Conservation (phyloP, 2,113 vertebrate species). For the Pleuronectes platessa region DNA sequence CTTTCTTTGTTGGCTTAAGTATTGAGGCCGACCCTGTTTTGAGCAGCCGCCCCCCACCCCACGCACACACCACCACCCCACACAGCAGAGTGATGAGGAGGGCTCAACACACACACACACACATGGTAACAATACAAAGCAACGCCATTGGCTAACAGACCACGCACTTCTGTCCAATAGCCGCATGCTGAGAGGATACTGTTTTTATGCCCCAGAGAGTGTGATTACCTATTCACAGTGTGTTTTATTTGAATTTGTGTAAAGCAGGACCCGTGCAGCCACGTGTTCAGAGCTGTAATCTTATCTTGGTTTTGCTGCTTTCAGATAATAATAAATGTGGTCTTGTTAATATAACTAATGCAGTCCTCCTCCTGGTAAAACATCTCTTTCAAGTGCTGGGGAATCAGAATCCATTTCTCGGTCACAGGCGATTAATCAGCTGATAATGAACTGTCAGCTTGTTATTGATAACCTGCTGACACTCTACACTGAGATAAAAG, state of each 20-base stretch:
- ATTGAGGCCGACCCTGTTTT: slow-evolving; percentile 61
- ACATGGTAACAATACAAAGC: slow-evolving; percentile 68
- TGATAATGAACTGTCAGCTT: slow-evolving; percentile 14
- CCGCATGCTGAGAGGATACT: slow-evolving; percentile 21
- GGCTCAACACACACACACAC: slow-evolving; percentile 37
- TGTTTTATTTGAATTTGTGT: slow-evolving; percentile 51
- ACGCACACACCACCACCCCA: background rate
- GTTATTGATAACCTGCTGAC: slow-evolving; percentile 47
- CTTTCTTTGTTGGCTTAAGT: slow-evolving; percentile 67
- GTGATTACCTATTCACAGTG: slow-evolving; percentile 41
- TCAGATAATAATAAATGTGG: slow-evolving; percentile 21
- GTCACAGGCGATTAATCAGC: slow-evolving; percentile 16
- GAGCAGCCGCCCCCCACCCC: background rate
- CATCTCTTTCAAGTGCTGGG: background rate
- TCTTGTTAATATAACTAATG: slow-evolving; percentile 11
- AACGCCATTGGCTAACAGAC: slow-evolving; percentile 71
- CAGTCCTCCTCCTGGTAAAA: background rate
- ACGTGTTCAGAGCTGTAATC: slow-evolving; percentile 8
- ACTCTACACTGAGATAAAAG: slow-evolving; percentile 16
- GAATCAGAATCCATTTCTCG: slow-evolving; percentile 7
- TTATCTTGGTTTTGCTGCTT: slow-evolving; percentile 6
- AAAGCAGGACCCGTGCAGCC: slow-evolving; percentile 8
- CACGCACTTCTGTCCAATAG: slow-evolving; percentile 76
- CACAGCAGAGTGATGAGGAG: slow-evolving; percentile 8
- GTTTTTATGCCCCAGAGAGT: slow-evolving; percentile 50